A percentile compares a stretch with the other conserved stretches of the same genome.
Evolutionary conservation across 2,888 invertebrate species (phyloP).

Genomic region (Yponomeuta plumbellus): DNA sequence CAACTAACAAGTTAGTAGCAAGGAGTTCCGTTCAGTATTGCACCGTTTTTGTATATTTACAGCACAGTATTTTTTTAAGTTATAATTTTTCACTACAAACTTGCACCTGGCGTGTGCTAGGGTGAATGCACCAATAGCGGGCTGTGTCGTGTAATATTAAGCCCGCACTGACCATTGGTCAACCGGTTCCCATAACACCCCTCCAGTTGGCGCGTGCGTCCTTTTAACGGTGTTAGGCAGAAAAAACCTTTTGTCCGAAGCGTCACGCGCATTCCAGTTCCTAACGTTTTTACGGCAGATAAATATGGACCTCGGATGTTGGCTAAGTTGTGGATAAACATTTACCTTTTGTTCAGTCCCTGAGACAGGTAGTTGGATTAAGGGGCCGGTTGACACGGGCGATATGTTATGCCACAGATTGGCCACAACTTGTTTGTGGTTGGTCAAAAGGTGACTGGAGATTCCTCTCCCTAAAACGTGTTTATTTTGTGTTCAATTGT

Average conservation of each 20-base stretch:
- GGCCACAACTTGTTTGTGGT: slow-evolving; percentile 47
- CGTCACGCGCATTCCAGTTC: slow-evolving; percentile 23
- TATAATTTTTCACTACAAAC: background rate
- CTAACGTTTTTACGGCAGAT: slow-evolving; percentile 45
- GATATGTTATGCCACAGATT: slow-evolving; percentile 64
- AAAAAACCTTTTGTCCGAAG: background rate
- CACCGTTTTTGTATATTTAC: no score
- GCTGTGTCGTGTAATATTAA: background rate
- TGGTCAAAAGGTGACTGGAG: slow-evolving; percentile 33
- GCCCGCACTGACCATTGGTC: slow-evolving; percentile 54
- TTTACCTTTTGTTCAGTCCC: slow-evolving; percentile 46
- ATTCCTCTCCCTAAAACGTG: slow-evolving; percentile 61
- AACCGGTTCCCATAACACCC: slow-evolving; percentile 49
- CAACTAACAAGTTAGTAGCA: no score
- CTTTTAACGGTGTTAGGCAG: slow-evolving; percentile 28
- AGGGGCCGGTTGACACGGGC: slow-evolving; percentile 57
- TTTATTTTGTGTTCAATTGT: slow-evolving; percentile 40
- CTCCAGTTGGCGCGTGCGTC: slow-evolving; percentile 46
- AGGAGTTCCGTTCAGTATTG: no score
- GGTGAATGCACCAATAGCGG: slow-evolving; percentile 37
- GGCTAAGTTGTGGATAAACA: slow-evolving; percentile 52
- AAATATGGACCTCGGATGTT: slow-evolving; percentile 72
- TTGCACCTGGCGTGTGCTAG: slow-evolving; percentile 48
- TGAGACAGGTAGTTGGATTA: slow-evolving; percentile 59
- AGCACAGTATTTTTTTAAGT: background rate